phyloP scores from a whole-genome alignment of 1,140 invertebrate species.

The Steinernema khuongi region DNA sequence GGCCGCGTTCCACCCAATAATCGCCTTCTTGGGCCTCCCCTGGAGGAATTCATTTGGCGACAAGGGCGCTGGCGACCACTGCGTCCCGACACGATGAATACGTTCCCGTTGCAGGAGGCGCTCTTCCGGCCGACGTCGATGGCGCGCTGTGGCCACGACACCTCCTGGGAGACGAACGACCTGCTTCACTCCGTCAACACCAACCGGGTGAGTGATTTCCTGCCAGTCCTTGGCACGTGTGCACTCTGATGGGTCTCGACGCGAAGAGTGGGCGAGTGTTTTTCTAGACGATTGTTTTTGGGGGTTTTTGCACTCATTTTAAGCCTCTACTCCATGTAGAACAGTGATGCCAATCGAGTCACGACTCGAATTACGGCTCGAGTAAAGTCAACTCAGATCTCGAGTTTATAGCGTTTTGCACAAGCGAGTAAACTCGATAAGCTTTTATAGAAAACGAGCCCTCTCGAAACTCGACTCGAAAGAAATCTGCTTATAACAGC shows the following conservation, averaged over 20 bases:
- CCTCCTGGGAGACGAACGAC: conserved; percentile 45
- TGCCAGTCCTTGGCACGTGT: conserved; percentile 1
- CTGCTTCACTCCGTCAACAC: conserved; percentile 34
- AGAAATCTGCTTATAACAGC: no score
- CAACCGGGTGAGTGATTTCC: conserved; percentile 1
- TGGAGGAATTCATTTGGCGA: no score
- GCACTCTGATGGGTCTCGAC: not conserved
- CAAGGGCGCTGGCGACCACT: conserved; percentile 16
- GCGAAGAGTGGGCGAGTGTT: not conserved
- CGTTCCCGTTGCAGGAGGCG: conserved; percentile 39
- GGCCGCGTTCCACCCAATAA: no score
- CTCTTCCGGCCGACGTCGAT: conserved; percentile 34
- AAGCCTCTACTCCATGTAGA: no score
- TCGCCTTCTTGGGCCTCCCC: no score
- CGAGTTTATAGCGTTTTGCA: no score
- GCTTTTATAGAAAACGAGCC: no score
- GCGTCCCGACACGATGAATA: conserved; percentile 20
- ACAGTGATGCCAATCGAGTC: no score
- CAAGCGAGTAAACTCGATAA: no score
- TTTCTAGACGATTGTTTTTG: not conserved
- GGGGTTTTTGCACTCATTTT: not conserved
- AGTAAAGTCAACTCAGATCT: no score
- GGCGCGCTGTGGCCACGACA: conserved; percentile 26
- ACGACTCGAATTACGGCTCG: no score
- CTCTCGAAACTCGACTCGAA: no score